These are phyloP conservation scores for Aradophagus sp. DNA, from an alignment of 1,140 invertebrate genomes.

Conservation along the genomic window DNA sequence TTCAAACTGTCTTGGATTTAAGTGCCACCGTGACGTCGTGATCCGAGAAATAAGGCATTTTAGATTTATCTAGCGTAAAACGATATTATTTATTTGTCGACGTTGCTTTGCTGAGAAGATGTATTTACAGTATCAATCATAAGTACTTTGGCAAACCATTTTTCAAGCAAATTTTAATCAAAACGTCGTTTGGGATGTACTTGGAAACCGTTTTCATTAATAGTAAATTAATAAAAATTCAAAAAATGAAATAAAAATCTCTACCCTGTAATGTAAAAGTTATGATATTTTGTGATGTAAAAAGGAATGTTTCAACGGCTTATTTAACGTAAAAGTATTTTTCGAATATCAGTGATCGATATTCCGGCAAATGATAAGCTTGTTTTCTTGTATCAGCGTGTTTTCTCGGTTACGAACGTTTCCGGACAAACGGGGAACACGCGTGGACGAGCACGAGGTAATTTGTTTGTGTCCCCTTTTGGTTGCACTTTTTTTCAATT, in stretches of 20 bases:
- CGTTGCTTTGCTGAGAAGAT: background rate
- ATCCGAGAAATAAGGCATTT: constrained; percentile 23
- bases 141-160: too few species aligned
- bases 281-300: too few species aligned
- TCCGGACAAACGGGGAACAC: constrained; percentile 16
- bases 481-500: constrained; percentile 27
- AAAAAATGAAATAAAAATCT: too few species aligned
- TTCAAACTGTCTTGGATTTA: constrained; percentile 32
- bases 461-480: constrained; percentile 42
- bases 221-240: too few species aligned
- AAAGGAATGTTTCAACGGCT: too few species aligned
- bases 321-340: too few species aligned
- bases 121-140: background rate
- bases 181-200: too few species aligned
- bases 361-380: background rate
- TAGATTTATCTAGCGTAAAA: constrained; percentile 4
- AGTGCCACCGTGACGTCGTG: constrained; percentile 12
- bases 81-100: constrained; percentile 11
- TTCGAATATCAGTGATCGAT: background rate
- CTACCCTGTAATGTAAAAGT: too few species aligned
- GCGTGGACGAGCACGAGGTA: constrained; percentile 29
- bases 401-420: constrained; percentile 7
- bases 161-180: too few species aligned
- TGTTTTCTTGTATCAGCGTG: constrained; percentile 5
- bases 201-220: too few species aligned